Conservation (phyloP, 2,888 invertebrate genomes). For the Glyphotaelius pellucidus region DNA sequence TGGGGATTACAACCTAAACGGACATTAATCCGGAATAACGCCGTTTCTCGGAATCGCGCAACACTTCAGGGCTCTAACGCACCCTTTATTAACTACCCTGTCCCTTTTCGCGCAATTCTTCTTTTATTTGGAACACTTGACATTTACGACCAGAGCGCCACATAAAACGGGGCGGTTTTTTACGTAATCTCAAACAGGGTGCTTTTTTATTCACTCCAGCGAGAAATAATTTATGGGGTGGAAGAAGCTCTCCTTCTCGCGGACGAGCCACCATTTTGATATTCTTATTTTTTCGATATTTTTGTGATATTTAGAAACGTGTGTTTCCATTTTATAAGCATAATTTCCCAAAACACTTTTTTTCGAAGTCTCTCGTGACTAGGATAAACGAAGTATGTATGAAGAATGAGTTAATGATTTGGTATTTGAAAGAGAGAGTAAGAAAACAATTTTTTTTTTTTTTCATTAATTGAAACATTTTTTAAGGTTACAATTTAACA, state of each 20-base stretch:
- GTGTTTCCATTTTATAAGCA: neutral
- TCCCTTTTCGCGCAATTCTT: conserved; percentile 22
- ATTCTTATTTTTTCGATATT: neutral
- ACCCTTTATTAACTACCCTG: neutral
- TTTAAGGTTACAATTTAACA: too few relatives aligned
- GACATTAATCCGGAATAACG: neutral
- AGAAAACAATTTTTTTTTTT: too few relatives aligned
- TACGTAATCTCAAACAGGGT: neutral
- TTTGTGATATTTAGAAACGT: neutral
- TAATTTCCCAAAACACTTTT: too few relatives aligned
- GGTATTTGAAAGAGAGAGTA: too few relatives aligned
- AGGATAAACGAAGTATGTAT: too few relatives aligned
- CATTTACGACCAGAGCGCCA: conserved; percentile 10
- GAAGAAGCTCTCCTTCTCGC: neutral
- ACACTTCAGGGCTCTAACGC: neutral
- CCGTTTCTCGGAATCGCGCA: neutral
- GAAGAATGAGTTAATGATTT: too few relatives aligned
- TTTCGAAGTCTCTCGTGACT: too few relatives aligned
- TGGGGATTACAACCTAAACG: neutral
- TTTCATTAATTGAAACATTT: too few relatives aligned
- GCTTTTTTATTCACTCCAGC: neutral
- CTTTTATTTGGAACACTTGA: conserved; percentile 35
- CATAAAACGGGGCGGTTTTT: conserved; percentile 26
- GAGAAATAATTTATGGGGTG: conserved; percentile 6
- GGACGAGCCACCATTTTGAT: neutral